phyloP scores from a whole-genome alignment of 2,888 invertebrate species.

The Gasteruption jaculator region DNA sequence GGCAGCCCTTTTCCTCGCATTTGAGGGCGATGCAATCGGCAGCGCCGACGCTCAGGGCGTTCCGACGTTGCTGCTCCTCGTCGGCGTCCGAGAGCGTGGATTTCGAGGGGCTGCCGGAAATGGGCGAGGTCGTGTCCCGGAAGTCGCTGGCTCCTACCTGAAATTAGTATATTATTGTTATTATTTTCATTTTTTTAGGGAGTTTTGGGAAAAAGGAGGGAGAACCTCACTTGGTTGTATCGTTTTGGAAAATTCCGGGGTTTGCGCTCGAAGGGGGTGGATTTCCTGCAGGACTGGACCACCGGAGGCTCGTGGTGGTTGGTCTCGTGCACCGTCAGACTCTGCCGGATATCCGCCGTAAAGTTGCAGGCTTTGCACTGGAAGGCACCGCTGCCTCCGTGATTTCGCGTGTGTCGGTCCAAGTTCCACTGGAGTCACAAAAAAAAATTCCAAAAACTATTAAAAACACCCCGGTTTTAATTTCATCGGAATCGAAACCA shows the following conservation, averaged over 20 bases:
- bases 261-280: slow-evolving; percentile 40
- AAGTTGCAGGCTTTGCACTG: slow-evolving; percentile 85
- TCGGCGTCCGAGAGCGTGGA: too few relatives aligned
- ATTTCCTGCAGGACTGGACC: slow-evolving; percentile 57
- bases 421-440: slow-evolving; percentile 68
- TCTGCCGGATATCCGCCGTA: slow-evolving; percentile 87
- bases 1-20: slow-evolving; percentile 55
- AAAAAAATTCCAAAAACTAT: too few relatives aligned
- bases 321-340: slow-evolving; percentile 86
- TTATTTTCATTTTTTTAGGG: neutral
- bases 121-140: slow-evolving; percentile 27
- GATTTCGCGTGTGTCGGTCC: slow-evolving; percentile 90
- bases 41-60: slow-evolving; percentile 30
- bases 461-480: too few relatives aligned
- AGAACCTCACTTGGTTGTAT: slow-evolving; percentile 41
- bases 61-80: slow-evolving; percentile 17
- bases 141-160: slow-evolving; percentile 47
- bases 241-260: slow-evolving; percentile 42
- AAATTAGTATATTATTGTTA: slow-evolving; percentile 5
- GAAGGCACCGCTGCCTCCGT: slow-evolving; percentile 80
- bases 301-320: slow-evolving; percentile 83
- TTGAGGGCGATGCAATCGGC: slow-evolving; percentile 54
- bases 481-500: too few relatives aligned
- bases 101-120: slow-evolving; percentile 20
- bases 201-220: neutral